Conservation (phyloP, 2,888 invertebrate genomes). For the Aphidius colemani region DNA sequence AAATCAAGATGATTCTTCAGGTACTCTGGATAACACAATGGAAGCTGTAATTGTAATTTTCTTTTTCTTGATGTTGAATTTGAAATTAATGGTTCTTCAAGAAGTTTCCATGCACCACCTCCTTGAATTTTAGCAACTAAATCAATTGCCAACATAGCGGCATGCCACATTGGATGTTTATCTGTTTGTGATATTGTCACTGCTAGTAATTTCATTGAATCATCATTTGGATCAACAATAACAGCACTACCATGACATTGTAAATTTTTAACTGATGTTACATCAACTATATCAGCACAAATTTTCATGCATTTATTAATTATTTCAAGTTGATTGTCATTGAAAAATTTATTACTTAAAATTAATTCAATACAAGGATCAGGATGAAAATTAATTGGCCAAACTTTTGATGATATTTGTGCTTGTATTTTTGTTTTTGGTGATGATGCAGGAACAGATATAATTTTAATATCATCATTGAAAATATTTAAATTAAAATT, state of each 20-base stretch:
- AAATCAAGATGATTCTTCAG: constrained; percentile 23
- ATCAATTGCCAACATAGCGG: constrained; percentile 84
- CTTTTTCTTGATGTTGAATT: constrained; percentile 24
- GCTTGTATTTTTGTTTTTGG: constrained; percentile 74
- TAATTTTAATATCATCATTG: constrained; percentile 62
- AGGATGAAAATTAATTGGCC: constrained; percentile 87
- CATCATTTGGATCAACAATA: constrained; percentile 72
- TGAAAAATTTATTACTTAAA: constrained; percentile 67
- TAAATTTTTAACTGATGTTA: constrained; percentile 41
- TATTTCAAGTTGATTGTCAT: constrained; percentile 59
- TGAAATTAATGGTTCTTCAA: neutral
- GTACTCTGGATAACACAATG: constrained; percentile 45
- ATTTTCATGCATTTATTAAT: constrained; percentile 68
- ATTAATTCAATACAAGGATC: constrained; percentile 75
- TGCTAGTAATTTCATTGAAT: constrained; percentile 67
- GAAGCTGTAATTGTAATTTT: constrained; percentile 41
- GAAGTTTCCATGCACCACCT: constrained; percentile 72
- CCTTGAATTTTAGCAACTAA: constrained; percentile 82
- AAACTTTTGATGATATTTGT: constrained; percentile 65
- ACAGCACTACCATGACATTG: constrained; percentile 64
- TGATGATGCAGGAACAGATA: constrained; percentile 66
- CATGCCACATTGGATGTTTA: constrained; percentile 78
- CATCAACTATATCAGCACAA: constrained; percentile 62
- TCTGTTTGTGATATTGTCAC: constrained; percentile 66
- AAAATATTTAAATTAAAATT: constrained; percentile 63